Base-by-base conservation (phyloP, 2,797 vertebrate species). In the Cichlasoma orientale region DNA sequence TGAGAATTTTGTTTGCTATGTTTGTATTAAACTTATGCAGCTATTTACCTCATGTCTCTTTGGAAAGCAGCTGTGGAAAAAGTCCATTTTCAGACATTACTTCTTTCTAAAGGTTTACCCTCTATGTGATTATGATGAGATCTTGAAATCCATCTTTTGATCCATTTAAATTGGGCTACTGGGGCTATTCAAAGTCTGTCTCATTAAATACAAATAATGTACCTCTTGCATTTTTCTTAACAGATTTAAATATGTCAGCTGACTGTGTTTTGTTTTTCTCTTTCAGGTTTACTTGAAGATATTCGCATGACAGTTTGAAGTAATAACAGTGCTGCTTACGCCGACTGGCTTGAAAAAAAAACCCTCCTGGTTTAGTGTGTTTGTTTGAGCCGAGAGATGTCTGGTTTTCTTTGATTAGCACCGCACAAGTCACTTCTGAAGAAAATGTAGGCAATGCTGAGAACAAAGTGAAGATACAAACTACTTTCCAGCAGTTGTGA, bases 261-360 rank as follows among this genome's bases (percentile, higher is more conserved):
- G 54, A 68, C 21, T 13, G 10, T 88, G 54, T 90, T 79, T 87
- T 88, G 50, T 89, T 82, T 87, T 84, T 92, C 78, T 90, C 75
- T 94, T 93, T 76, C 93, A 96, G 96, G 74, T 94, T 93, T 77
- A 89, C 87, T 85, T 95, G 93, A 95, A 92, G 92, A 93, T 76
- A 78, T 79, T 86, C 72, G 77, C 61, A 41, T 57, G 78, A 29
- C 66, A 71, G 54, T 82, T 77, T 83, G 81, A 87, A 84, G 80
- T 78, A 76, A 75, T 68, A 85, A 50, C 69, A 79, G 75, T 50
- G 73, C 78, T 79, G 68, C 76, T 69, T 57, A 80, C 41, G 59
- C 61, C 33, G 41, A 33, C 61, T 82, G 71, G 57, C 80, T 74
- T 83, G 73, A 81, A 82, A 74, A 68, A 69, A 74, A 13, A n/a